These are phyloP conservation scores for Nudaria mundana DNA, from an alignment of 2,888 invertebrate species.

Conservation along the genomic window DNA sequence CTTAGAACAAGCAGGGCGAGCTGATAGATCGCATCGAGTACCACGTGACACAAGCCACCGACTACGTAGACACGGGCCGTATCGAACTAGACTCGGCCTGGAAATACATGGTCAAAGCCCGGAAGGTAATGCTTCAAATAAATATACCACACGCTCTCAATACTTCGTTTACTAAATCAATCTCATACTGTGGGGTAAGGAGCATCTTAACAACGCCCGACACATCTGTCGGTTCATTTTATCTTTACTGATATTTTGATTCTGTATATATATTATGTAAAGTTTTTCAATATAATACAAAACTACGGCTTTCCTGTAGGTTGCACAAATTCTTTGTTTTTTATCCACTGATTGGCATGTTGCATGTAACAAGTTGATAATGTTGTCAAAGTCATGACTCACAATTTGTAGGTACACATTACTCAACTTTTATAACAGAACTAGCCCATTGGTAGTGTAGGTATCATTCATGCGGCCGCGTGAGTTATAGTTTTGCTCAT, in stretches of 20 bases:
- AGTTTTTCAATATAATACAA: neutral
- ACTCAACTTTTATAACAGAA: no score
- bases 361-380: slow-evolving; percentile 15
- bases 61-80: slow-evolving; percentile 91
- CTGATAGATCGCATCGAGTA: slow-evolving; percentile 97
- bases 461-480: no score
- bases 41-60: slow-evolving; percentile 92
- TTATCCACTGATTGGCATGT: slow-evolving; percentile 15
- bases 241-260: slow-evolving; percentile 1
- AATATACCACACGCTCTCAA: slow-evolving; percentile 14
- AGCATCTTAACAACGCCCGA: slow-evolving; percentile 18
- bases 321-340: slow-evolving; percentile 4
- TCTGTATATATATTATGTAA: neutral
- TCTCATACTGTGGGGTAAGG: slow-evolving; percentile 18
- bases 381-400: no score
- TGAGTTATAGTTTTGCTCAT: no score
- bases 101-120: slow-evolving; percentile 92
- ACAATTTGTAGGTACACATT: no score
- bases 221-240: slow-evolving; percentile 1
- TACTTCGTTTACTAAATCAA: slow-evolving; percentile 24
- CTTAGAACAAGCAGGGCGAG: slow-evolving; percentile 89
- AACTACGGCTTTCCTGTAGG: slow-evolving; percentile 5
- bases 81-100: slow-evolving; percentile 89
- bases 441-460: no score
- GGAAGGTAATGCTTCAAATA: slow-evolving; percentile 85